Conservation (phyloP, 2,797 vertebrate genomes). For the Eutrigla gurnardus region DNA sequence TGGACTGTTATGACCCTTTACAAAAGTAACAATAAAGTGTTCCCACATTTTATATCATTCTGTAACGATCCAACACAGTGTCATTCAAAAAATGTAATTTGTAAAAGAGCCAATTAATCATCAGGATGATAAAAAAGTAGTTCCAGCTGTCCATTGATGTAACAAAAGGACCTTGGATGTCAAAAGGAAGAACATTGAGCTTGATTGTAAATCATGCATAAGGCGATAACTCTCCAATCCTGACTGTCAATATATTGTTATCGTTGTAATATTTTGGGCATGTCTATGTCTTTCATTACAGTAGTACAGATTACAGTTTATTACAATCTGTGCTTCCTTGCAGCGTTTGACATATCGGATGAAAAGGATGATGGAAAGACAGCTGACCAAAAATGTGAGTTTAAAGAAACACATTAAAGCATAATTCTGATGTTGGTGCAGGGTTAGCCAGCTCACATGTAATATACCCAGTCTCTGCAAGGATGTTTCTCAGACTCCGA, state of each 20-base stretch:
- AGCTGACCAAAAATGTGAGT: constrained; percentile 63
- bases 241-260: not conserved
- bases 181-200: not conserved
- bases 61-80: not conserved
- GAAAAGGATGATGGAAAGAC: constrained; percentile 52
- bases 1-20: not conserved
- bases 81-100: not conserved
- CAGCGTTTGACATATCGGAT: constrained; percentile 84
- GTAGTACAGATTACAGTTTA: not conserved
- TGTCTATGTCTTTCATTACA: not conserved
- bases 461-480: not conserved
- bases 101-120: constrained; percentile 11
- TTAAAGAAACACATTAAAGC: not conserved
- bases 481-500: not conserved
- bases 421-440: not conserved
- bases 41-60: not conserved
- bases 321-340: constrained; percentile 36
- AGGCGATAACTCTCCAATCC: not conserved
- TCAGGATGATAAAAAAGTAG: not conserved
- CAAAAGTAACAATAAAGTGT: not conserved
- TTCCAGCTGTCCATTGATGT: not conserved
- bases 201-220: not conserved
- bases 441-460: not conserved
- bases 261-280: not conserved
- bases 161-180: not conserved